Percentiles rank a stretch among this genome's conserved stretches.
phyloP scores from a whole-genome alignment of 2,113 vertebrate genomes.

The Eupsittula cactorum region DNA sequence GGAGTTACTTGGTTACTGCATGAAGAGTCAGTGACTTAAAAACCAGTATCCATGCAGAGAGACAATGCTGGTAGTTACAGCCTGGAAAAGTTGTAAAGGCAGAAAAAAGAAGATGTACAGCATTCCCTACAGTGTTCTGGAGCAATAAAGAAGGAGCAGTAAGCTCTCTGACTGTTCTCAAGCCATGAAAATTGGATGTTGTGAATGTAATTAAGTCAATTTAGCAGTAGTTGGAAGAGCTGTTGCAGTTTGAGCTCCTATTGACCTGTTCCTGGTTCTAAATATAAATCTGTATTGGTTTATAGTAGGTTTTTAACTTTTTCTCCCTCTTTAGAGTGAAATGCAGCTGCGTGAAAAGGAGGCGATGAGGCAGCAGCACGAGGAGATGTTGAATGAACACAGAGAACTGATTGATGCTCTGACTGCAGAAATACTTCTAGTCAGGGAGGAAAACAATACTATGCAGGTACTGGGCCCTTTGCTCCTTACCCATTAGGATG shows the following conservation, averaged over 20 bases:
- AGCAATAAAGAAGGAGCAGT: not conserved
- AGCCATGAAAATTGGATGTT: not conserved
- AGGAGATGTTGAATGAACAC: slow-evolving; percentile 81
- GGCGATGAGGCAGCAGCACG: slow-evolving; percentile 71
- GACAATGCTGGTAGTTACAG: not conserved
- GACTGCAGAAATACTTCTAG: slow-evolving; percentile 85
- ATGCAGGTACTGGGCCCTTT: slow-evolving; percentile 76
- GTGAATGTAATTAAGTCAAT: not conserved
- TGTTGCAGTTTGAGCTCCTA: not conserved
- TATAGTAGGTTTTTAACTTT: not conserved
- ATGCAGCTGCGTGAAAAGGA: slow-evolving; percentile 74
- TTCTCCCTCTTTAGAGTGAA: slow-evolving; percentile 75
- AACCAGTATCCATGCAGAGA: rapidly evolving
- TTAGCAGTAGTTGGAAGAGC: not conserved
- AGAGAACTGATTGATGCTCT: slow-evolving; percentile 87
- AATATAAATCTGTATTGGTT: not conserved
- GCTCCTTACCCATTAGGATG: not conserved
- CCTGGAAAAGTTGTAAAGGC: not conserved
- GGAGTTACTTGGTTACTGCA: not conserved
- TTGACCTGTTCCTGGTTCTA: not conserved
- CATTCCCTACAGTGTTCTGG: not conserved
- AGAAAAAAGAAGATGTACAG: not conserved
- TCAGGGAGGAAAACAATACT: slow-evolving; percentile 80
- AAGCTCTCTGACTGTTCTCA: not conserved
- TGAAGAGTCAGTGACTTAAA: not conserved